These are phyloP conservation scores for Euzetes globulus DNA, from an alignment of 2,888 invertebrate genomes.

Conservation along the genomic window DNA sequence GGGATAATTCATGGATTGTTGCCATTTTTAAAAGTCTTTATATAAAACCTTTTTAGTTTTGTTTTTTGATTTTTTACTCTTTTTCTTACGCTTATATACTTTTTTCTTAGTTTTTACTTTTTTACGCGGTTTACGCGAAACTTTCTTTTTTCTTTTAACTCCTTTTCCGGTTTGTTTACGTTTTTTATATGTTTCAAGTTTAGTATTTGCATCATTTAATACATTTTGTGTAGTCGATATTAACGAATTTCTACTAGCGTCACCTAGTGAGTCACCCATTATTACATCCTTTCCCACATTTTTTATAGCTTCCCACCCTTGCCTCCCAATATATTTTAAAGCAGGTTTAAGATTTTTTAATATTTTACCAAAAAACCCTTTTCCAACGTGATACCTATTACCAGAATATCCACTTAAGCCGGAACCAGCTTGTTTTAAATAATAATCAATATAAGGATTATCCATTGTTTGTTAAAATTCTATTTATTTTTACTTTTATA, in stretches of 20 bases:
- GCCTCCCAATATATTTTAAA: slow-evolving; percentile 41
- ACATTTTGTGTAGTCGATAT: not conserved
- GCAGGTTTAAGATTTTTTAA: slow-evolving; percentile 1
- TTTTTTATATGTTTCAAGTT: not conserved
- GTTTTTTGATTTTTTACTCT: too few species aligned
- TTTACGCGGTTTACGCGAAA: not conserved
- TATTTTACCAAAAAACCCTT: slow-evolving; percentile 7
- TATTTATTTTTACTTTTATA: not conserved
- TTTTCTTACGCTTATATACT: not conserved
- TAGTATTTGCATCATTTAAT: not conserved
- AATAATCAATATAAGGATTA: not conserved
- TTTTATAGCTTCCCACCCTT: not conserved
- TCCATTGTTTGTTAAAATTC: too few species aligned
- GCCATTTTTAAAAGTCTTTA: not conserved
- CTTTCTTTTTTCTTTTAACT: not conserved
- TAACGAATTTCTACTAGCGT: not conserved
- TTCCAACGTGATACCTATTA: not conserved
- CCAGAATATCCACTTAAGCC: not conserved
- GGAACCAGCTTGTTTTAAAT: not conserved
- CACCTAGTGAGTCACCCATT: not conserved
- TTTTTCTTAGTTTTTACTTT: not conserved
- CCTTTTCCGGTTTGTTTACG: not conserved
- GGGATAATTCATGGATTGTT: not conserved
- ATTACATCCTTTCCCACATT: not conserved
- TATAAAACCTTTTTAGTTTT: too few species aligned